Conservation (phyloP, 2,888 invertebrate genomes). For the Xestia rhomboidea region DNA sequence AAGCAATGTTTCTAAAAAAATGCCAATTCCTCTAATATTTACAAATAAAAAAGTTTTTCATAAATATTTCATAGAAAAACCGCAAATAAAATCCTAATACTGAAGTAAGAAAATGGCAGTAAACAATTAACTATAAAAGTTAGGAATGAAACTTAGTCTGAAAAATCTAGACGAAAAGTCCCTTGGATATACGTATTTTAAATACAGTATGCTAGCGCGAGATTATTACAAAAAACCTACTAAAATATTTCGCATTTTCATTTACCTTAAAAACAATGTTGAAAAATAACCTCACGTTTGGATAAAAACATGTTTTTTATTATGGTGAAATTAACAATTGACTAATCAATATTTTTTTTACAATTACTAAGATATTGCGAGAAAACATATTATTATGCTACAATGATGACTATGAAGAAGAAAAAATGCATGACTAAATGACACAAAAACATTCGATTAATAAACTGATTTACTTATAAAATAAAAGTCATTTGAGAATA, state of each 20-base stretch:
- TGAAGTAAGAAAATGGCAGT: constrained; percentile 77
- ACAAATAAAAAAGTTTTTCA: constrained; percentile 61
- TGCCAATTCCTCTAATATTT: constrained; percentile 66
- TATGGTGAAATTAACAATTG: constrained; percentile 4
- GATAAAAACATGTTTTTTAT: not conserved
- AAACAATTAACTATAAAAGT: constrained; percentile 32
- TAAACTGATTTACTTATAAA: constrained; percentile 11
- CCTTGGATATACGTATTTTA: constrained; percentile 20
- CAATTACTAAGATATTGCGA: not conserved
- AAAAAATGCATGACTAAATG: constrained; percentile 44
- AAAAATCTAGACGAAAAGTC: constrained; percentile 45
- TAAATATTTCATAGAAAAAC: constrained; percentile 56
- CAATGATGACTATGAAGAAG: constrained; percentile 4
- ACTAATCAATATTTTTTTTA: constrained; percentile 28
- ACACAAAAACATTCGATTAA: constrained; percentile 18
- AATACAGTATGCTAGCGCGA: constrained; percentile 19
- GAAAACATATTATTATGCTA: constrained; percentile 57
- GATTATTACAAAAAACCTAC: constrained; percentile 27
- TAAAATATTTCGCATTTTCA: constrained; percentile 46
- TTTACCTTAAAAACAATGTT: constrained; percentile 7
- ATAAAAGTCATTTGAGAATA: constrained; percentile 28
- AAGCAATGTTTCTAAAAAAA: constrained; percentile 61
- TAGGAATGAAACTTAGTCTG: constrained; percentile 62
- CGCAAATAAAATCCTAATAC: constrained; percentile 70
- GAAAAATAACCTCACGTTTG: not conserved